Evolutionary conservation across 2,888 invertebrate genomes (phyloP), one percentile per base, ranked within the genome.

Genomic region (Tachina fera): DNA sequence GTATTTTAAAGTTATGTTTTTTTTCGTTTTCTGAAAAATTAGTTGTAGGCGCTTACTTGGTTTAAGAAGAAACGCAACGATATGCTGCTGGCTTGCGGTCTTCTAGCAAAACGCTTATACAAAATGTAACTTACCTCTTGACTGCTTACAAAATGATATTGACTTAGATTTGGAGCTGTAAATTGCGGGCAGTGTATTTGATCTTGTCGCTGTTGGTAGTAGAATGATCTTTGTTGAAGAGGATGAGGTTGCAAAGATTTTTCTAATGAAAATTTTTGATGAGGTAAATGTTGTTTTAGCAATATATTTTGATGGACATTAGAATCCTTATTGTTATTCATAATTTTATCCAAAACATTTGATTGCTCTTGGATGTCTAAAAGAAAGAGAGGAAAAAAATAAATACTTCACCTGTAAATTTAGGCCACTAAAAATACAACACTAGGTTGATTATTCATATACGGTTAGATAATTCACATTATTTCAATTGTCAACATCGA

Each of bases 251-350:
- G 80, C 14, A 79, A 43, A 9, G 92, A 92, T 94, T 84, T 82
- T 14, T 82, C 71, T 89, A 61, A 90, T 47, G 92, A 92, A 10
- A 94, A 89, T 6, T 94, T 93, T 89, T 94, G 94, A 63, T 94
- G 92, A 88, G 95, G 94, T 47, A 95, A 91, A 89, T 95, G 95
- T 88, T 96, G 96, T 89, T 96, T 96, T 47, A 95, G 92, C 85
- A 94, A 92, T 91, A 96, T 96, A 6, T 96, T 96, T 89, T 95
- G 95, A 87, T 95, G 94, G 39, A 96, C 92, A 90, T 96, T 95
- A 1, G 95, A 95, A 61, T 94, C 94, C 89, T 95, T 71, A 39
- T 71, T 72, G 11, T 10, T 95, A 16, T 96, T 95, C 92, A 95
- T 93, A 39, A n/a, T 51, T 51, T 65, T 72, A 31, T 79, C 70